Percentiles rank a stretch among this genome's conserved stretches.
phyloP scores from a whole-genome alignment of 2,888 invertebrate genomes.

The Escarpia spicata region DNA sequence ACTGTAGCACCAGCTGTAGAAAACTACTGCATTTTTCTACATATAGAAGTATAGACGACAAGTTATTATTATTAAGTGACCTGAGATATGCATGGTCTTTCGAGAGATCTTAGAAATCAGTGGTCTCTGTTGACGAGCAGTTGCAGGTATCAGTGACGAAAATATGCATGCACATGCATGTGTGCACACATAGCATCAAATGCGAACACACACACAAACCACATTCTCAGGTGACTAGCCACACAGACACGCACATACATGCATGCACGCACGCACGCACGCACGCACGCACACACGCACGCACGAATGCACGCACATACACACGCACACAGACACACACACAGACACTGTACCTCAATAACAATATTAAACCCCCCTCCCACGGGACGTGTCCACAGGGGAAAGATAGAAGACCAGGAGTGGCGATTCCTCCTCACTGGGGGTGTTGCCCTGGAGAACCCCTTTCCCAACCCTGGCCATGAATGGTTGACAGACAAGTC shows the following conservation, averaged over 20 bases:
- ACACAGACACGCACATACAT: no score
- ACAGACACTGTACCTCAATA: background rate
- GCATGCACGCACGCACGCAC: no score
- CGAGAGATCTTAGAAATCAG: background rate
- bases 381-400: constrained; percentile 46
- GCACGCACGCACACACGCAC: no score
- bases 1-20: background rate
- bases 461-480: constrained; percentile 81
- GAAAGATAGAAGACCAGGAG: constrained; percentile 75
- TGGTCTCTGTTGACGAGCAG: background rate
- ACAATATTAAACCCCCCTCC: background rate
- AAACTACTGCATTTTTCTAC: no score
- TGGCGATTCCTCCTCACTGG: constrained; percentile 87
- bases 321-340: background rate
- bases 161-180: background rate
- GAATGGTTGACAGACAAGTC: constrained; percentile 86
- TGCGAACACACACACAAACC: no score
- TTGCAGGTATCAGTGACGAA: background rate
- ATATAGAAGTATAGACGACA: background rate
- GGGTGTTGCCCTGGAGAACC: constrained; percentile 83
- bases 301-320: no score
- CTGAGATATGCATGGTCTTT: background rate
- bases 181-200: background rate
- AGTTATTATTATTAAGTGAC: background rate
- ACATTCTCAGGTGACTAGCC: no score